Evolutionary conservation across 2,113 vertebrate species (phyloP).

Genomic region (Antennarius striatus): DNA sequence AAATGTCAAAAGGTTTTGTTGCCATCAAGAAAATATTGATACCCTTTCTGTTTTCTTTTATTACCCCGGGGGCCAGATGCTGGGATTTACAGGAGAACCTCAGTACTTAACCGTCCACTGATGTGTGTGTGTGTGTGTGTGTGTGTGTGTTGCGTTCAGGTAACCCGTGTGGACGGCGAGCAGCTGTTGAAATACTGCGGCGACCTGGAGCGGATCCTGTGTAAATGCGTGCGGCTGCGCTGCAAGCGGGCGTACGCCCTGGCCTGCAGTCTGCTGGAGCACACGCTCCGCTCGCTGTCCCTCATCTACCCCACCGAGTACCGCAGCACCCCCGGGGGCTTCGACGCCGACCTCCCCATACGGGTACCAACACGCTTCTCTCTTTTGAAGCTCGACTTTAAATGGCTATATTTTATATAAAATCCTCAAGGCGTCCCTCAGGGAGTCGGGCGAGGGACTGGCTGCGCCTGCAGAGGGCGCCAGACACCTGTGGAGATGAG

Average conservation of each 20-base stretch:
- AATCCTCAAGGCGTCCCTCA: too few species aligned
- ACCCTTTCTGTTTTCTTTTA: constrained; percentile 70
- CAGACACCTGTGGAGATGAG: too few species aligned
- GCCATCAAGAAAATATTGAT: constrained; percentile 72
- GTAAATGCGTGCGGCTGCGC: constrained; percentile 87
- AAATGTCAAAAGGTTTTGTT: constrained; percentile 63
- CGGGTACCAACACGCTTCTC: constrained; percentile 37
- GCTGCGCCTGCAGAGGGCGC: too few species aligned
- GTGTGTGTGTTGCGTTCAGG: constrained; percentile 74
- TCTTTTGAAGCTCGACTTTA: too few species aligned
- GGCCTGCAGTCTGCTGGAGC: constrained; percentile 93
- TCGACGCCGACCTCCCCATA: constrained; percentile 74
- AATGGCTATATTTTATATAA: too few species aligned
- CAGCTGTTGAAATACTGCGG: constrained; percentile 90
- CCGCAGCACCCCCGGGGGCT: constrained; percentile 94
- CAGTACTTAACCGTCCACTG: constrained; percentile 53
- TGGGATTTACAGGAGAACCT: constrained; percentile 59
- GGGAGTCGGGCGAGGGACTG: too few species aligned
- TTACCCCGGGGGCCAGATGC: constrained; percentile 62
- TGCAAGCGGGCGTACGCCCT: constrained; percentile 95
- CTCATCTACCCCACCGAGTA: constrained; percentile 97
- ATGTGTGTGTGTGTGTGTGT: constrained; percentile 12
- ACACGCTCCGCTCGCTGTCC: constrained; percentile 92
- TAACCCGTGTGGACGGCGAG: constrained; percentile 94
- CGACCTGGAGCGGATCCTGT: constrained; percentile 90